Base-by-base conservation (phyloP, 1,140 invertebrate genomes). In the Caenorhabditis inopinata region DNA sequence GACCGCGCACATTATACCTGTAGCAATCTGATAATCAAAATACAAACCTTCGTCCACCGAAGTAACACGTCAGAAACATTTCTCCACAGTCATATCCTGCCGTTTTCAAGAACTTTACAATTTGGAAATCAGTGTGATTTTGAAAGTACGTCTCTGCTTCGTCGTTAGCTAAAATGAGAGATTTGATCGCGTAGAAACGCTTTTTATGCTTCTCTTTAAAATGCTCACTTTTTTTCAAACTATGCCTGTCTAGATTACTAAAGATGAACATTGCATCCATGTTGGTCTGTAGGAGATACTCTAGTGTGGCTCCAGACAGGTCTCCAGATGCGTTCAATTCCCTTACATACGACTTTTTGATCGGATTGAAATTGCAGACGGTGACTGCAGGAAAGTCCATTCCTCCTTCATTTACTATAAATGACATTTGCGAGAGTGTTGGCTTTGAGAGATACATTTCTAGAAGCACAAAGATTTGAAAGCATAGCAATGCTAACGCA, bases 291-390 rank as follows among this genome's bases (percentile, higher is more conserved):
- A 80, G 25, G 18, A 80, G 27, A 53, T 80, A 80, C 14, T 74
- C 48, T 12, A 74, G 21, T 16, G 73, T 47, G 14, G 12, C 68
- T 12, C 35, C 47, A 46, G 68, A 35, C 6, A 80, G 47, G 42
- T 80, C 73, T 29, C 79, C 79, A 46, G 68, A 48, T 45, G n/a
- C 58, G 48, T 80, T 80, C 45, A 80, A 29, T 53, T 51, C 42
- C n/a, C 80, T 16, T 2, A 79, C 42, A 74, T 73, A 74, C 48
- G 58, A 73, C n/a, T 73, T 73, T 38, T 75, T 80, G n/a, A 75
- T 62, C 9, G 79, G 68, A 46, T 80, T 80, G 79, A 74, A 80
- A 53, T 75, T 80, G 38, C 79, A 80, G 7, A 80, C 49, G 6
- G 79, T 80, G 18, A 80, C 46, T 9, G 68, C 32, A 35, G 79